Conservation (phyloP, 2,888 invertebrate species). For the Cosmia pyralina region DNA sequence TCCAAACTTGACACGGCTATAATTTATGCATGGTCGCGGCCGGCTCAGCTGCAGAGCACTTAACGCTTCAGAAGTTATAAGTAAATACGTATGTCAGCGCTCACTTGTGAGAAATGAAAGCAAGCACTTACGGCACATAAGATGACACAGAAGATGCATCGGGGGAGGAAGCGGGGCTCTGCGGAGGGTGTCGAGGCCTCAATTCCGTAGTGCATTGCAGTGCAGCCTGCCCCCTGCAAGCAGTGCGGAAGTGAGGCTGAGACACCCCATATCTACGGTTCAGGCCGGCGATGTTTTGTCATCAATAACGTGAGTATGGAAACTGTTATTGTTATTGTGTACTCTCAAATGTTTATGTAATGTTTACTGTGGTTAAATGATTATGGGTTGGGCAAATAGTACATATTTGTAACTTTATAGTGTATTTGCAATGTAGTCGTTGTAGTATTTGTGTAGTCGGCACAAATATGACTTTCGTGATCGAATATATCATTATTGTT, state of each 20-base stretch:
- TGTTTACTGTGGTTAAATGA: slow-evolving; percentile 15
- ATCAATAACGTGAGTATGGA: slow-evolving; percentile 50
- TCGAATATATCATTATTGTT: neutral
- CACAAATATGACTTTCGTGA: neutral
- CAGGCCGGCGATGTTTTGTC: slow-evolving; percentile 56
- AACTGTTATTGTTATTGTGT: slow-evolving; percentile 27
- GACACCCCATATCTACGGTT: slow-evolving; percentile 79
- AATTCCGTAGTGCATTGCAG: slow-evolving; percentile 99
- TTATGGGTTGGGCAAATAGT: slow-evolving; percentile 12
- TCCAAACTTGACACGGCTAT: slow-evolving; percentile 48
- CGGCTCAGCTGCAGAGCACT: slow-evolving; percentile 53
- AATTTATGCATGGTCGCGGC: slow-evolving; percentile 53
- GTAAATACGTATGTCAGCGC: slow-evolving; percentile 48
- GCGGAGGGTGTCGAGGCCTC: slow-evolving; percentile 92
- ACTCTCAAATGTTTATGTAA: slow-evolving; percentile 14
- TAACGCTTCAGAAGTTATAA: slow-evolving; percentile 53
- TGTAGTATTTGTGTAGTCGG: neutral
- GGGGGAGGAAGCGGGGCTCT: slow-evolving; percentile 58
- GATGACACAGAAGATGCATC: slow-evolving; percentile 62
- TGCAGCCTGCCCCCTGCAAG: slow-evolving; percentile 96
- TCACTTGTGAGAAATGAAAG: slow-evolving; percentile 53
- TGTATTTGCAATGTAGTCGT: neutral
- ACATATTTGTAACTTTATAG: neutral
- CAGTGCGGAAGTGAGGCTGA: slow-evolving; percentile 97
- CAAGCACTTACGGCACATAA: slow-evolving; percentile 60